A percentile compares a stretch with the other conserved stretches of the same genome.
These are phyloP conservation scores for Odocoileus virginianus DNA, from an alignment of 2,113 vertebrate species.

Conservation along the genomic window DNA sequence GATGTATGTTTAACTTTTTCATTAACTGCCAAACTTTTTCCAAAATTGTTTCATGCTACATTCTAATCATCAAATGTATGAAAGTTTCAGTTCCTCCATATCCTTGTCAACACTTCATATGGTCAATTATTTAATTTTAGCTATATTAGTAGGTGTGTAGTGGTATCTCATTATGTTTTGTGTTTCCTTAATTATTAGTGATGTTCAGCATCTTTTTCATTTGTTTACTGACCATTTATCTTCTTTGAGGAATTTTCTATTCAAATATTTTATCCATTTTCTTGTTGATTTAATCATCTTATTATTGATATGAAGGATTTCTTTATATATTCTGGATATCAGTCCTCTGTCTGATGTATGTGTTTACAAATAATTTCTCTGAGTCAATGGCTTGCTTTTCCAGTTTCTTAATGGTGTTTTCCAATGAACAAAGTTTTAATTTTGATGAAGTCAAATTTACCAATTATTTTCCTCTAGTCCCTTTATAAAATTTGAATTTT, in stretches of 20 bases:
- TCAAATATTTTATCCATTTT: neutral
- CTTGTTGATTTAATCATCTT: neutral
- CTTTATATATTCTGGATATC: neutral
- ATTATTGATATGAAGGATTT: neutral
- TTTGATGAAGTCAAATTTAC: neutral
- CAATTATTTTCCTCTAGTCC: neutral
- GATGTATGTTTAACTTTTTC: neutral
- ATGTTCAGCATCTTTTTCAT: neutral
- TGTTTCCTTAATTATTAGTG: neutral
- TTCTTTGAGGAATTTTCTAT: neutral
- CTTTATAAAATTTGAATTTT: neutral
- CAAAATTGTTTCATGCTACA: neutral
- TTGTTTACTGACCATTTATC: neutral
- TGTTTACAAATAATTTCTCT: neutral
- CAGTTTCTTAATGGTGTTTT: neutral
- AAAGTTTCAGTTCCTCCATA: neutral
- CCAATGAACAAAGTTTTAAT: neutral
- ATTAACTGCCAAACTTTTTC: neutral
- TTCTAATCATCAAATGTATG: neutral
- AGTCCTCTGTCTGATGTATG: neutral
- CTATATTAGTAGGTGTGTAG: neutral
- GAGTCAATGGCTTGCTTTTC: neutral
- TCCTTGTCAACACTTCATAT: neutral
- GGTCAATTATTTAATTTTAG: neutral
- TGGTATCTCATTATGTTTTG: neutral